Base-by-base conservation (phyloP, 1,140 invertebrate species). In the Branchinecta lynchi region DNA sequence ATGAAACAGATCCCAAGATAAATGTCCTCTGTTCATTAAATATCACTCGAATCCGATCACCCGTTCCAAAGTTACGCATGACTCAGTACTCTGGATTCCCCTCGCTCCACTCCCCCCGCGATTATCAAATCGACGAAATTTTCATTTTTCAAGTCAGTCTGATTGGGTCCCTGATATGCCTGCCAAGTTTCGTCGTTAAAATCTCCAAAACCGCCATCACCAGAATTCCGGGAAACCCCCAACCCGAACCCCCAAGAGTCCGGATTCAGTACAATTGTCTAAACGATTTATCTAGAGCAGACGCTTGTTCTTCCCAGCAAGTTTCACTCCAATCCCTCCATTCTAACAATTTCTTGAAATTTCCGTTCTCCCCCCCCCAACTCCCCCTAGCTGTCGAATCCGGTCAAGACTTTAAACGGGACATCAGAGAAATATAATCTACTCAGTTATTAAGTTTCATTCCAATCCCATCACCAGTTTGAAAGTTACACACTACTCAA, bases 391-490 rank as follows among this genome's bases (percentile, higher is more conserved):
- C n/a, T n/a, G n/a, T n/a, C n/a, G 46, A n/a, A 51, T 51, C 46
- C n/a, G 46, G 46, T 51, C 46, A n/a, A n/a, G 46, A 51, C n/a
- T 51, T 51, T n/a, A 51, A 51, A 51, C n/a, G 46, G n/a, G 46
- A 51, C 9, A 9, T 51, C 46, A 9, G n/a, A 51, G n/a, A n/a
- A 9, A 51, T n/a, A 51, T 9, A n/a, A 51, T 51, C 46, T 51
- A 9, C n/a, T n/a, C n/a, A 51, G n/a, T 9, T 51, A 51, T 51
- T n/a, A 51, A n/a, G n/a, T 51, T 51, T 51, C 46, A 51, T n/a
- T 51, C n/a, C 9, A n/a, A 51, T 51, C 46, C n/a, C 9, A 51
- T 51, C 46, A 51, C 46, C 46, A 9, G 46, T 51, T 51, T 9
- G 46, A 9, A 51, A 51, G 46, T 51, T 51, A 51, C 46, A 51